Percentiles rank a stretch among this genome's conserved stretches.
Evolutionary conservation across 2,888 invertebrate genomes (phyloP).

Genomic region (Mythimna impura): DNA sequence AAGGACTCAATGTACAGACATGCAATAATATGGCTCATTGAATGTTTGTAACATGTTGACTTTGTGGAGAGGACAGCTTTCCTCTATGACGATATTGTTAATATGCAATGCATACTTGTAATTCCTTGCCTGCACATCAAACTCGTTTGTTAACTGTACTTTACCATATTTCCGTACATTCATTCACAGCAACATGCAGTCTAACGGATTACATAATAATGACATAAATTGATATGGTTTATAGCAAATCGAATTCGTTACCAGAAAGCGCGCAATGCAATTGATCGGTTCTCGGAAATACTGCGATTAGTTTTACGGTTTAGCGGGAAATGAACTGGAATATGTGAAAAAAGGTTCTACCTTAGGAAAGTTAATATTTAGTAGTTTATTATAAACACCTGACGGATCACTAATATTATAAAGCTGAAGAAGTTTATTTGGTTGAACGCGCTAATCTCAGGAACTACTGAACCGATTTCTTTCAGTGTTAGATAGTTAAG

Average conservation of each 20-base stretch:
- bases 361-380: background rate
- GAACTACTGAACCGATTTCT: too few relatives aligned
- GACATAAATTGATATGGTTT: slow-evolving; percentile 12
- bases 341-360: background rate
- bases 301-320: slow-evolving; percentile 1
- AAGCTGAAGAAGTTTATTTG: too few relatives aligned
- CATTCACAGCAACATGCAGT: slow-evolving; percentile 49
- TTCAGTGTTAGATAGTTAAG: too few relatives aligned
- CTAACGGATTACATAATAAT: slow-evolving; percentile 24
- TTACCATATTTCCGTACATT: slow-evolving; percentile 21
- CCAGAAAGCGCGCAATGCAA: slow-evolving; percentile 27
- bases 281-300: background rate
- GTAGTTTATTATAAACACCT: background rate
- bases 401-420: too few relatives aligned
- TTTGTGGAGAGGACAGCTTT: too few relatives aligned
- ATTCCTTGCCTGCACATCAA: background rate
- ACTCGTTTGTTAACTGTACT: slow-evolving; percentile 24
- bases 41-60: background rate
- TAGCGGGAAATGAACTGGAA: background rate
- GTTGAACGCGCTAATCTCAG: too few relatives aligned
- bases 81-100: too few relatives aligned
- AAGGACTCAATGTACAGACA: too few relatives aligned
- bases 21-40: background rate
- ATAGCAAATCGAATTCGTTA: slow-evolving; percentile 8
- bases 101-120: too few relatives aligned